Evolutionary conservation across 2,113 vertebrate genomes (phyloP).

Genomic region (Cynocephalus volans): DNA sequence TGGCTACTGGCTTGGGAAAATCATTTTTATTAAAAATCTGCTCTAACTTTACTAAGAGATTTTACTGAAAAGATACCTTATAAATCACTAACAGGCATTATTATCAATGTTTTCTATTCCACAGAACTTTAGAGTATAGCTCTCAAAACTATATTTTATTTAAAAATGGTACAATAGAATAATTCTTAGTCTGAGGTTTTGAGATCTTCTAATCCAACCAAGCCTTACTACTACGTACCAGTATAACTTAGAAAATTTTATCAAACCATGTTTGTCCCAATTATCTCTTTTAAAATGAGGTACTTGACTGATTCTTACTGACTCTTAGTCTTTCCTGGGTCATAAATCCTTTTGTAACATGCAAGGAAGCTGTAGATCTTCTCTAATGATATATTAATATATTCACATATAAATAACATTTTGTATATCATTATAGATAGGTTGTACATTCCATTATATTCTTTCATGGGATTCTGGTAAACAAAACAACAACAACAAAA

Average conservation of each 20-base stretch:
- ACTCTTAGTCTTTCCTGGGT: not conserved
- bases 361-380: not conserved
- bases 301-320: not conserved
- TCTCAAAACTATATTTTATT: not conserved
- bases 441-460: not conserved
- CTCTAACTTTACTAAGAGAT: not conserved
- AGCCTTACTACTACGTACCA: not conserved
- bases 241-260: not conserved
- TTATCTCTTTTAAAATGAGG: not conserved
- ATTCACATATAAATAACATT: not conserved
- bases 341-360: not conserved
- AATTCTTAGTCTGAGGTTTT: not conserved
- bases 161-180: not conserved
- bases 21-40: not conserved
- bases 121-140: not conserved
- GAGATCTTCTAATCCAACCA: not conserved
- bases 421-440: not conserved
- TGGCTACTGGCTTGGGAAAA: not conserved
- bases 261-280: not conserved
- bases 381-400: not conserved
- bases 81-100: not conserved
- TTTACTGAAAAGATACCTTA: slow-evolving; percentile 43
- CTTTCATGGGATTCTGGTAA: not conserved
- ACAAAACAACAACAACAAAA: not conserved
- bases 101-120: not conserved